These are phyloP conservation scores for Taurulus bubalis DNA, from an alignment of 2,113 vertebrate genomes.

Conservation along the genomic window DNA sequence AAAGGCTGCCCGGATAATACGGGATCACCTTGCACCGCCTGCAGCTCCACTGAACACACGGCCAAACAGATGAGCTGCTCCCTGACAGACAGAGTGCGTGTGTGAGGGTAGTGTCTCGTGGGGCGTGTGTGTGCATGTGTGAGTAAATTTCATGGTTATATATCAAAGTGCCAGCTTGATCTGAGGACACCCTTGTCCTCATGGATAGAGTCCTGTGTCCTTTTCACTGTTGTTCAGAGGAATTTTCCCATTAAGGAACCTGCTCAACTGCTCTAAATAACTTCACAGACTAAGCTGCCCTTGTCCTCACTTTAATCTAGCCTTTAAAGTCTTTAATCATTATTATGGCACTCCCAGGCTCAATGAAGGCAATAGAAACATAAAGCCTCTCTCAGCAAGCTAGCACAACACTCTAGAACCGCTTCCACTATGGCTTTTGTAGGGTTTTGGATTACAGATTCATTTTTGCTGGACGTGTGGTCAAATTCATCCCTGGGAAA, in stretches of 20 bases:
- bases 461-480: slow-evolving; percentile 80
- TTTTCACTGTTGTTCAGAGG: slow-evolving; percentile 54
- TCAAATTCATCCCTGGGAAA: slow-evolving; percentile 72
- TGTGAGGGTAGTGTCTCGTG: not conserved
- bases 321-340: slow-evolving; percentile 80
- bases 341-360: slow-evolving; percentile 75
- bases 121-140: slow-evolving; percentile 28
- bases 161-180: slow-evolving; percentile 53
- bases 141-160: slow-evolving; percentile 44
- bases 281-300: slow-evolving; percentile 77
- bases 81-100: slow-evolving; percentile 16
- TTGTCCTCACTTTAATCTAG: slow-evolving; percentile 76
- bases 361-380: slow-evolving; percentile 77
- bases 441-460: slow-evolving; percentile 77
- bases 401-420: slow-evolving; percentile 76
- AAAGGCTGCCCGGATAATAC: slow-evolving; percentile 58
- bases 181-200: slow-evolving; percentile 27
- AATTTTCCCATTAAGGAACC: slow-evolving; percentile 78
- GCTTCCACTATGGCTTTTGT: slow-evolving; percentile 70
- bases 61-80: slow-evolving; percentile 46
- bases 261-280: slow-evolving; percentile 72
- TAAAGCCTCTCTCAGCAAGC: slow-evolving; percentile 76
- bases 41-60: slow-evolving; percentile 47
- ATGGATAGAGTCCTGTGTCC: slow-evolving; percentile 50
- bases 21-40: slow-evolving; percentile 74